Conservation (phyloP, 1,140 invertebrate species). For the Micrasema longulum region DNA sequence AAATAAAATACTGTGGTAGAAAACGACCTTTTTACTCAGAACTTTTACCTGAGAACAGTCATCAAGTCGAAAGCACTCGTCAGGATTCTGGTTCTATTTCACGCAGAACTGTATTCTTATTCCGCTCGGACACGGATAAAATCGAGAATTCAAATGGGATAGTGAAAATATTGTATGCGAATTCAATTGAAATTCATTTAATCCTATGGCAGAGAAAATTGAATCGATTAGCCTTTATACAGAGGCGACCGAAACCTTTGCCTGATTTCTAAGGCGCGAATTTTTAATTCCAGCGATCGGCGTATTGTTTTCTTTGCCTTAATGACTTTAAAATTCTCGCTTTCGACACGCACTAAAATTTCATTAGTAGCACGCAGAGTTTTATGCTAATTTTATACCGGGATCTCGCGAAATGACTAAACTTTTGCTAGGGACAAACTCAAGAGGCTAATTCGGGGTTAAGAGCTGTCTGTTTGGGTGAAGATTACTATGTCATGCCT, state of each 20-base stretch:
- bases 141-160: too few relatives aligned
- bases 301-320: slow-evolving; percentile 34
- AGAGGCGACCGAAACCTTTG: neutral
- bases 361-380: slow-evolving; percentile 11
- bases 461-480: slow-evolving; percentile 24
- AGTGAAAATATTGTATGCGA: neutral
- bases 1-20: too few relatives aligned
- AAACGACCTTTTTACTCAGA: too few relatives aligned
- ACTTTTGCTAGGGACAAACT: neutral
- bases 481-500: slow-evolving; percentile 22
- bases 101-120: too few relatives aligned
- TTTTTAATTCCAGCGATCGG: slow-evolving; percentile 20
- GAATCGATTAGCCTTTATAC: slow-evolving; percentile 30
- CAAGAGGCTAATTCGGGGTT: neutral
- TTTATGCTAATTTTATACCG: slow-evolving; percentile 22
- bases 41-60: too few relatives aligned
- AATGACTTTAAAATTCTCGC: slow-evolving; percentile 28
- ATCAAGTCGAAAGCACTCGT: too few relatives aligned
- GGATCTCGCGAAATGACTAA: slow-evolving; percentile 20
- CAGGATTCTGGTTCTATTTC: too few relatives aligned
- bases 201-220: slow-evolving; percentile 23
- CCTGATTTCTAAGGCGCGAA: neutral
- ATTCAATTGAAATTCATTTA: neutral
- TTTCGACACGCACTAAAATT: slow-evolving; percentile 27
- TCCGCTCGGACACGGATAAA: too few relatives aligned